A percentile compares a stretch with the other conserved stretches of the same genome.
These are phyloP conservation scores for Neolamprologus caudopunctatus DNA, from an alignment of 2,113 vertebrate species.

Conservation along the genomic window DNA sequence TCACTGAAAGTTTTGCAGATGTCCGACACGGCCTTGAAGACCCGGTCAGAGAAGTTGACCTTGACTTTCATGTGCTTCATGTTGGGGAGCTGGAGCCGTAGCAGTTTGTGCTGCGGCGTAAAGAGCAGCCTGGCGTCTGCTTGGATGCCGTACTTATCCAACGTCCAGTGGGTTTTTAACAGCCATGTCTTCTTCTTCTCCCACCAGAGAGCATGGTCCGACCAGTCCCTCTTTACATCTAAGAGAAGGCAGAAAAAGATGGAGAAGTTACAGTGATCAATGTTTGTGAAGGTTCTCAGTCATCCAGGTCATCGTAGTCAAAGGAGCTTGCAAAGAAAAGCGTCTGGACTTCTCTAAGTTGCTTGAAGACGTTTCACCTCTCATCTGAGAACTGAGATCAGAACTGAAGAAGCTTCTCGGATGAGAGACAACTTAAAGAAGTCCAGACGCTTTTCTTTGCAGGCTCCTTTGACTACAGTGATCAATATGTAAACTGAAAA, in stretches of 20 bases:
- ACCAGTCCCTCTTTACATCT: conserved; percentile 99
- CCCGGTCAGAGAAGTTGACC: conserved; percentile 97
- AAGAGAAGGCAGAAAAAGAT: neutral
- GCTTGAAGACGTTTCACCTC: no score
- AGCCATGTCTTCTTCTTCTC: conserved; percentile 99
- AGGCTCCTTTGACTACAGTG: neutral
- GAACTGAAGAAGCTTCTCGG: no score
- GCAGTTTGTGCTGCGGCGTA: conserved; percentile 95
- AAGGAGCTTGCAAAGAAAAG: no score
- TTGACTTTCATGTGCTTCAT: conserved; percentile 99
- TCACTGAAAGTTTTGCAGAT: conserved; percentile 99
- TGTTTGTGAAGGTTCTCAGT: neutral
- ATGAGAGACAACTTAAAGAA: no score
- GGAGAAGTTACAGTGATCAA: neutral
- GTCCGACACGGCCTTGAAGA: conserved; percentile 98
- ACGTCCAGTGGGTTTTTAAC: conserved; percentile 95
- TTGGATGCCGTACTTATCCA: conserved; percentile 98
- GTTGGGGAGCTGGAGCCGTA: conserved; percentile 96
- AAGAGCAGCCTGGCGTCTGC: conserved; percentile 94
- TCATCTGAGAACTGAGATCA: no score
- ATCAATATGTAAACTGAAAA: neutral
- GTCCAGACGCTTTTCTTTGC: no score
- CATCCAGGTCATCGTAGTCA: no score
- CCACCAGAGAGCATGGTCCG: conserved; percentile 97
- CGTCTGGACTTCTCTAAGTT: no score